Base-by-base conservation (phyloP, 2,888 invertebrate species). In the Eueremaeus valkanovi region DNA sequence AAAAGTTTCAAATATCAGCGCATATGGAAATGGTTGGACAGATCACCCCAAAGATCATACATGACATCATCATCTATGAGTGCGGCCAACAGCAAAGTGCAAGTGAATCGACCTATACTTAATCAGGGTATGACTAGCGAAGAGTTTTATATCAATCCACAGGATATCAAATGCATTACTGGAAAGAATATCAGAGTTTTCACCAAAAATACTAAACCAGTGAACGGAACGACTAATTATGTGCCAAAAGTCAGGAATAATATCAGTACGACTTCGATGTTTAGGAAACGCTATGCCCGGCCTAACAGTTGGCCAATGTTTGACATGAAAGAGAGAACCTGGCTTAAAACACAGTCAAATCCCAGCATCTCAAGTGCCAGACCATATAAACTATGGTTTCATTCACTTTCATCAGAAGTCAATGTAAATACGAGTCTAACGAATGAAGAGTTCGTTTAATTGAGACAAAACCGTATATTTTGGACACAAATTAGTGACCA, bases 221-320 rank as follows among this genome's bases (percentile, higher is more conserved):
- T 63, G 36, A 33, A 31, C 18, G 1, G n/a, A 33, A 6, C 33
- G 16, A 33, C 13, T 33, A 8, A 2, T 63, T 63, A 31, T 63
- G 24, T 33, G n/a, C 16, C 40, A 36, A 68, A 40, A 68, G 16
- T 40, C 2, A 68, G 68, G 33, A 68, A 68, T 13, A 68, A 68
- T n/a, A 68, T 68, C 18, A 36, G 21, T 1, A 68, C 36, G 1
- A 68, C 68, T n/a, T 68, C 68, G 1, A 68, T 68, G 68, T 68
- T 68, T 24, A 42, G 36, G 3, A 36, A 13, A 68, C 68, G 68
- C 16, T 68, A 68, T n/a, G 68, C 33, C 24, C 29, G 40, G 8
- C 68, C 68, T 13, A 36, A 21, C 24, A 68, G 68, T 68, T 68
- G 68, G 68, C 68, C 68, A 31, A n/a, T 61, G 13, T 24, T 55